Evolutionary conservation across 2,113 vertebrate genomes (phyloP), one percentile per base, ranked within the genome.

Genomic region (Equus quagga): DNA sequence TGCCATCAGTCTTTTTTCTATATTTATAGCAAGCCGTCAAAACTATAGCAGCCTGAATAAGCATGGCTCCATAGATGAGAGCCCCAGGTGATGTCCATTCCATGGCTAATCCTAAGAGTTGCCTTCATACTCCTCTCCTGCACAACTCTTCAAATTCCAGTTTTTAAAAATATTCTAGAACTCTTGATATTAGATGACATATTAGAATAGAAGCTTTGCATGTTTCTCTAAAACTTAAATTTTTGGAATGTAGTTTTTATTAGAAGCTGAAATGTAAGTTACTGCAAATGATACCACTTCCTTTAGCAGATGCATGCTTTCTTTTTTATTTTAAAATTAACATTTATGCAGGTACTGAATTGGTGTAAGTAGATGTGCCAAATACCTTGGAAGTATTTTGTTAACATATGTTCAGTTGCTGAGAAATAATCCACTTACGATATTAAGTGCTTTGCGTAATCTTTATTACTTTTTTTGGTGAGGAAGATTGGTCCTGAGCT

Each of bases 351-450:
- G 46, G 13, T 97, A 84, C 41, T 87, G 31, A 88, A 75, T 80
- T 91, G 79, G 24, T 79, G 0, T 80, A 91, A 75, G 33, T 87
- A 92, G 72, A 33, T 94, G 2, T 89, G 84, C 69, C 49, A 95
- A 75, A 75, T 90, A 54, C 31, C 58, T 11, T 96, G n/a, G 26
- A 97, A 96, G 36, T 92, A 62, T 75, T 97, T 94, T 86, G 54
- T 86, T 85, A 96, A 89, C 3, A 36, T 92, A n/a, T 36, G 18
- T 51, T 90, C 60, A 75, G 41, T 96, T 89, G 31, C 78, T 7
- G 36, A 31, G 49, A 88, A 84, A 65, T 60, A 78, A 88, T 72
- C 67, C n/a, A 86, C 7, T 82, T 76, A 62, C 64, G 41, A 46
- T 88, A 36, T 17, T 92, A 93, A 95, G 46, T 94, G 13, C 18